phyloP scores from a whole-genome alignment of 1,140 invertebrate species.

The Aphelenchoides besseyi region DNA sequence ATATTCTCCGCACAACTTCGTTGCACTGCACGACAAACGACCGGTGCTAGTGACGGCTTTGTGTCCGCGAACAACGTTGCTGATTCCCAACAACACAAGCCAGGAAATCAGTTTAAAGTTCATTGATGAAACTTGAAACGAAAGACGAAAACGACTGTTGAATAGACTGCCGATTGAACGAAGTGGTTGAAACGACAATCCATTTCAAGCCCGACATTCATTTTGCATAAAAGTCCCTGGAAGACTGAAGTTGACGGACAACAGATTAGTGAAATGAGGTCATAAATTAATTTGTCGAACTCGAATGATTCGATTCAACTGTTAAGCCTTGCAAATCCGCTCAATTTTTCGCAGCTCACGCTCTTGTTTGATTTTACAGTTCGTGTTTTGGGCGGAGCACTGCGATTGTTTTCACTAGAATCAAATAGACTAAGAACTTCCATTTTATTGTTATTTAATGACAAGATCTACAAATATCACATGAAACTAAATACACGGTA shows the following conservation, averaged over 20 bases:
- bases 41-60: too few relatives aligned
- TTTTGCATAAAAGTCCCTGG: not conserved
- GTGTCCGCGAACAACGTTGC: too few relatives aligned
- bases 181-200: not conserved
- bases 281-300: not conserved
- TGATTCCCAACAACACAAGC: too few relatives aligned
- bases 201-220: not conserved
- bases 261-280: not conserved
- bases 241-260: not conserved
- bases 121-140: too few relatives aligned
- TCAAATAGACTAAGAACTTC: too few relatives aligned
- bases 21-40: not conserved
- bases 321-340: not conserved
- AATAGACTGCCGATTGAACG: too few relatives aligned
- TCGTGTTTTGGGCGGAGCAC: too few relatives aligned
- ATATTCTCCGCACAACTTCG: not conserved
- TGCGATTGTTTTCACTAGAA: conserved; percentile 1
- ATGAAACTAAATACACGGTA: not conserved
- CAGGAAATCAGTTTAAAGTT: not conserved
- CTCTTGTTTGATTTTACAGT: not conserved
- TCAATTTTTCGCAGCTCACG: not conserved
- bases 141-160: too few relatives aligned
- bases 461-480: too few relatives aligned
- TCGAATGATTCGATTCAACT: too few relatives aligned
- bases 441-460: too few relatives aligned